A percentile compares a stretch with the other conserved stretches of the same genome.
Conservation (phyloP, 2,797 vertebrate genomes). For the Caiman crocodilus region DNA sequence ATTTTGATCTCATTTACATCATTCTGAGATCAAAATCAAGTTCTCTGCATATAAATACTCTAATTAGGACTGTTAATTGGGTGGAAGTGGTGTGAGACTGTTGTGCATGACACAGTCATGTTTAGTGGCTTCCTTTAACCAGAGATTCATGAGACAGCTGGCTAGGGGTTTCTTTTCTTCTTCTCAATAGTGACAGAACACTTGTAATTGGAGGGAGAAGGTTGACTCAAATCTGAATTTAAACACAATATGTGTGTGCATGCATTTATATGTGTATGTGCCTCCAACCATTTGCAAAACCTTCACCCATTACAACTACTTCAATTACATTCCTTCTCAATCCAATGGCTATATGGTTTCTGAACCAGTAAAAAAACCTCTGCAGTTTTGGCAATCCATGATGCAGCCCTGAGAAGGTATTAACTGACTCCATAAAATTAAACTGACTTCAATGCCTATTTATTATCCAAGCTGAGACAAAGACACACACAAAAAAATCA, state of each 20-base stretch:
- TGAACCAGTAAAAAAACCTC: slow-evolving; percentile 63
- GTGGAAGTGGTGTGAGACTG: background rate
- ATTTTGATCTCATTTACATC: background rate
- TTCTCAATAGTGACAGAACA: background rate
- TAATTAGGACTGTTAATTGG: background rate
- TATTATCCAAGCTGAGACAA: slow-evolving; percentile 33
- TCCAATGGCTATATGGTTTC: slow-evolving; percentile 56
- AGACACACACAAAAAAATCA: background rate
- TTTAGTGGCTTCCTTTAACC: slow-evolving; percentile 17
- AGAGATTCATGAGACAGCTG: slow-evolving; percentile 34
- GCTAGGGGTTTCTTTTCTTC: slow-evolving; percentile 27
- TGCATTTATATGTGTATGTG: background rate
- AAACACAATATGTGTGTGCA: too few species aligned
- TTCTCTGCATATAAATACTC: background rate
- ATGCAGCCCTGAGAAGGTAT: slow-evolving; percentile 47
- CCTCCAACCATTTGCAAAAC: slow-evolving; percentile 33
- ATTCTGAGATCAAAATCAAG: background rate
- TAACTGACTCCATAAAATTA: slow-evolving; percentile 48
- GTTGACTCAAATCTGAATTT: background rate
- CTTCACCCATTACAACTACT: slow-evolving; percentile 30
- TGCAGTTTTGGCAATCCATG: background rate
- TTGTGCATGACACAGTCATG: background rate
- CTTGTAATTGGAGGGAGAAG: slow-evolving; percentile 47
- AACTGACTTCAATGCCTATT: slow-evolving; percentile 32
- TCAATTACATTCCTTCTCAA: slow-evolving; percentile 60